Conservation (phyloP, 2,888 invertebrate species). For the Drosophila rubida region DNA sequence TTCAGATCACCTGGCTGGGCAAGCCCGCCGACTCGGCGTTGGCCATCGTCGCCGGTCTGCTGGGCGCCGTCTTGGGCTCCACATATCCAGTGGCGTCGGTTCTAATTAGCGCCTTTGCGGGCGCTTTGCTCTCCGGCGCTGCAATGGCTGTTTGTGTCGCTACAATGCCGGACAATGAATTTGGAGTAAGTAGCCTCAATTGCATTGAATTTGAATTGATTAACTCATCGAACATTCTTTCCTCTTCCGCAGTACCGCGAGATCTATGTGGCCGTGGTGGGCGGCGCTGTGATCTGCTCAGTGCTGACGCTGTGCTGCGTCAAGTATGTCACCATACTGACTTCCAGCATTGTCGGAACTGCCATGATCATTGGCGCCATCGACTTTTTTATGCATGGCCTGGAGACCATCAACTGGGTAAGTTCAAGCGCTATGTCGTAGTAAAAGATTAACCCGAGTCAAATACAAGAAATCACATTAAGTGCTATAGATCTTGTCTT, state of each 20-base stretch:
- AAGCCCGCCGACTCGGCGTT: conserved; percentile 84
- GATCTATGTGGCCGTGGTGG: conserved; percentile 84
- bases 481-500: no score
- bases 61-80: conserved; percentile 84
- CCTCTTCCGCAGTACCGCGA: conserved; percentile 78
- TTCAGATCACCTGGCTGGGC: conserved; percentile 91
- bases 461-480: no score
- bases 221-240: fast-evolving
- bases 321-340: conserved; percentile 84
- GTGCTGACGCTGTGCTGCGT: conserved; percentile 84
- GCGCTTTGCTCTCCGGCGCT: conserved; percentile 83
- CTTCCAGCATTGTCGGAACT: conserved; percentile 84
- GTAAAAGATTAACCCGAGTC: no score
- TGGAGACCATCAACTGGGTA: conserved; percentile 84
- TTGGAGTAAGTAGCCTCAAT: conserved; percentile 81
- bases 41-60: conserved; percentile 84
- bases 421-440: conserved; percentile 2
- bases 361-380: conserved; percentile 84
- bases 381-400: conserved; percentile 84
- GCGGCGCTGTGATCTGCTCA: conserved; percentile 84
- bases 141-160: conserved; percentile 85
- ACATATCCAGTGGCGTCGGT: conserved; percentile 85
- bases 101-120: conserved; percentile 84
- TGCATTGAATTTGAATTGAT: no score
- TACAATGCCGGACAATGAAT: conserved; percentile 85